Percentiles rank a stretch among this genome's conserved stretches.
phyloP scores from a whole-genome alignment of 2,113 vertebrate genomes.

The Atrichornis clamosus region DNA sequence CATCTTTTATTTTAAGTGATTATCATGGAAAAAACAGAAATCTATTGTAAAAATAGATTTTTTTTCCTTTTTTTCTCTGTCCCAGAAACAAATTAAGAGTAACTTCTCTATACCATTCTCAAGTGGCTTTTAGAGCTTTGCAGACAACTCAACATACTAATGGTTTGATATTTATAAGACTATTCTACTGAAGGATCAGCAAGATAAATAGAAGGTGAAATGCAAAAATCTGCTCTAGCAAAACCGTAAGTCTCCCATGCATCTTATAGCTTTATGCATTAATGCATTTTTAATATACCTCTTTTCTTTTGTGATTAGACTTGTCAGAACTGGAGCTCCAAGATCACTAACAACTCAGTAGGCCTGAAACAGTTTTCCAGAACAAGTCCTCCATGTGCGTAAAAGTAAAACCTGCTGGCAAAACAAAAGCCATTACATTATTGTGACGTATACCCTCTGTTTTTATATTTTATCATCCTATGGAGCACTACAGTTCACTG shows the following conservation, averaged over 20 bases:
- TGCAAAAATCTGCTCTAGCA: conserved; percentile 23
- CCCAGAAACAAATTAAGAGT: conserved; percentile 46
- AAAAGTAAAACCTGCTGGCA: background rate
- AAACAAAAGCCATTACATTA: background rate
- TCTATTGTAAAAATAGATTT: background rate
- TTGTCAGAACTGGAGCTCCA: conserved; percentile 15
- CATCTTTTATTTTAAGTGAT: background rate
- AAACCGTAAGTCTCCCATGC: conserved; percentile 5
- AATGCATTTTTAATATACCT: conserved; percentile 37
- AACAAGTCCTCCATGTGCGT: background rate
- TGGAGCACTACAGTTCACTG: background rate
- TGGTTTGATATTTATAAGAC: conserved; percentile 65
- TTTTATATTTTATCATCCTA: background rate
- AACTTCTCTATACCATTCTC: background rate
- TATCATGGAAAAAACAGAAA: background rate
- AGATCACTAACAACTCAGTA: background rate
- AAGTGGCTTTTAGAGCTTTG: conserved; percentile 62
- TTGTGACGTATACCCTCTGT: background rate
- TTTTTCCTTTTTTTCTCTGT: background rate
- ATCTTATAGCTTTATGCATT: background rate
- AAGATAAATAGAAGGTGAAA: conserved; percentile 42
- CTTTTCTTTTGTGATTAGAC: background rate
- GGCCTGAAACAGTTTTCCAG: background rate
- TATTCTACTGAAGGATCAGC: conserved; percentile 14
- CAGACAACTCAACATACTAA: conserved; percentile 61